phyloP scores from a whole-genome alignment of 2,113 vertebrate species.

The Catagonus wagneri region DNA sequence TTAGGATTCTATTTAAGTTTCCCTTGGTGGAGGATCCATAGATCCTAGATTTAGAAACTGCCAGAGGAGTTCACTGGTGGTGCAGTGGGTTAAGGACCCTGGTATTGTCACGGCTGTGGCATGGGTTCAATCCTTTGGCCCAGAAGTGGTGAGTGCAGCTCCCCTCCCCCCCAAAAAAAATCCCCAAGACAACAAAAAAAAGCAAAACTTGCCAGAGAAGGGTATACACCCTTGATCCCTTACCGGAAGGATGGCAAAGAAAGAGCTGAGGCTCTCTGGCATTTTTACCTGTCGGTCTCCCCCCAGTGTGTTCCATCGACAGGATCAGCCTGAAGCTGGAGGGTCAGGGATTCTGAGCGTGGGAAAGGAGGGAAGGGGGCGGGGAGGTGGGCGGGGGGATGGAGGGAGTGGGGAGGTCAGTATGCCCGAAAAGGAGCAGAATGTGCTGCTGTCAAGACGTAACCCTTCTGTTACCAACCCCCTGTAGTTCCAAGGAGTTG shows the following conservation, averaged over 20 bases:
- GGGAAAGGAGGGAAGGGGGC: fast-evolving
- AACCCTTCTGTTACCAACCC: not conserved
- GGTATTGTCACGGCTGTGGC: too few relatives aligned
- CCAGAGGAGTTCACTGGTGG: not conserved
- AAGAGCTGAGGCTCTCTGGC: not conserved
- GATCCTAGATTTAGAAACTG: not conserved
- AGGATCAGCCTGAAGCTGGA: not conserved
- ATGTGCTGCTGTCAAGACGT: not conserved
- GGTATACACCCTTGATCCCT: not conserved
- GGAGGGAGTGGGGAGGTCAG: not conserved
- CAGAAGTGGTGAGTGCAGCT: too few relatives aligned
- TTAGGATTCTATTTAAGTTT: not conserved
- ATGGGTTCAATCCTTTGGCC: too few relatives aligned
- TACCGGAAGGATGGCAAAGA: not conserved
- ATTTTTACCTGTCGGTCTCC: not conserved
- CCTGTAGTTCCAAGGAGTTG: not conserved
- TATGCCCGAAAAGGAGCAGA: not conserved
- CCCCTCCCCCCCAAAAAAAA: too few relatives aligned
- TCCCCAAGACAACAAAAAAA: too few relatives aligned
- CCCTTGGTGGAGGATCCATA: not conserved
- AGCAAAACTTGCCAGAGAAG: too few relatives aligned
- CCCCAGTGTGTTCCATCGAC: not conserved
- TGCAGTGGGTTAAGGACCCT: too few relatives aligned
- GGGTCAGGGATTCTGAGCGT: not conserved
- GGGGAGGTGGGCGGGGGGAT: not conserved